These are phyloP conservation scores for Candidula unifasciata DNA, from an alignment of 2,888 invertebrate species.

Conservation along the genomic window DNA sequence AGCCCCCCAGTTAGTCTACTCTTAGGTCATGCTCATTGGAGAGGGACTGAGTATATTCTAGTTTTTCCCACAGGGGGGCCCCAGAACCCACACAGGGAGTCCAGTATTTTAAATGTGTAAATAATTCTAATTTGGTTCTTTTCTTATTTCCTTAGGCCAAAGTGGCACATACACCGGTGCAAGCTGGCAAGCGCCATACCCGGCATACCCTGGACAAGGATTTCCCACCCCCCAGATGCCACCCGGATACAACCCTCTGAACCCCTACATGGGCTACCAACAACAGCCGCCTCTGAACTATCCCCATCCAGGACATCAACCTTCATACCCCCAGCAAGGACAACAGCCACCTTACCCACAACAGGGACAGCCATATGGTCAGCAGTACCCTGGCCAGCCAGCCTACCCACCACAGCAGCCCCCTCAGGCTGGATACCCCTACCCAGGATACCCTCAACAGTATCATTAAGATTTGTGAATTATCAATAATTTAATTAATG, in stretches of 20 bases:
- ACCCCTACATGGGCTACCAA: constrained; percentile 66
- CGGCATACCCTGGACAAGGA: constrained; percentile 56
- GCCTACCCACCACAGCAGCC: constrained; percentile 44
- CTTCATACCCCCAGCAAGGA: constrained; percentile 48
- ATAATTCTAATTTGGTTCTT: not conserved
- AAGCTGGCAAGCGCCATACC: constrained; percentile 61
- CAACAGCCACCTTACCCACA: constrained; percentile 54
- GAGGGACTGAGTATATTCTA: too few species aligned
- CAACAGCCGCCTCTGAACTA: constrained; percentile 55
- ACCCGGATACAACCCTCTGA: constrained; percentile 65
- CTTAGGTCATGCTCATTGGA: too few species aligned
- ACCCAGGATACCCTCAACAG: constrained; percentile 50
- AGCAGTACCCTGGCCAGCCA: constrained; percentile 19
- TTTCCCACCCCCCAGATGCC: constrained; percentile 64
- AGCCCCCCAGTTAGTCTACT: too few species aligned
- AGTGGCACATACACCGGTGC: constrained; percentile 50
- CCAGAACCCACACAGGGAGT: too few species aligned
- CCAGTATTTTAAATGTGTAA: not conserved
- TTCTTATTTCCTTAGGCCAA: constrained; percentile 18
- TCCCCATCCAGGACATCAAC: constrained; percentile 50
- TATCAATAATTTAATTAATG: not conserved
- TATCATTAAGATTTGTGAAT: constrained; percentile 32
- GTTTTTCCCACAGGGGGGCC: too few species aligned
- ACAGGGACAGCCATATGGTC: constrained; percentile 54
- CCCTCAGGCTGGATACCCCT: constrained; percentile 43